These are phyloP conservation scores for Zosterops hypoxanthus DNA, from an alignment of 2,113 vertebrate species.

Conservation along the genomic window DNA sequence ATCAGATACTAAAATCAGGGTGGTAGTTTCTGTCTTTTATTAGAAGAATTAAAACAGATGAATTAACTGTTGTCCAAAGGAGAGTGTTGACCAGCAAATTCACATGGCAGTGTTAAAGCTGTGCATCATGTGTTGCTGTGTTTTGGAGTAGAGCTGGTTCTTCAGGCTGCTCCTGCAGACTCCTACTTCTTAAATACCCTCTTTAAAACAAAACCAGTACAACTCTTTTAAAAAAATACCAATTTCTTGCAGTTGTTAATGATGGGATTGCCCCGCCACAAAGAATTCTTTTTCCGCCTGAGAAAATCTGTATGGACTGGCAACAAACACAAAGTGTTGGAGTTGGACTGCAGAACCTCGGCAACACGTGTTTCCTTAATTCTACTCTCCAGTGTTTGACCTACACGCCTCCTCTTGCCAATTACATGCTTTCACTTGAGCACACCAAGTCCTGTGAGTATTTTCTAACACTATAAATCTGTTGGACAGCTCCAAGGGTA, in stretches of 20 bases:
- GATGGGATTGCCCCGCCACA: constrained; percentile 92
- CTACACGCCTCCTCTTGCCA: constrained; percentile 92
- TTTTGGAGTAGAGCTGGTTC: neutral
- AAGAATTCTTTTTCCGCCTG: constrained; percentile 90
- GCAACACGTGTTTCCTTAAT: constrained; percentile 97
- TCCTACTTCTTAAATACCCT: neutral
- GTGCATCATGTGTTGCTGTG: rapidly evolving
- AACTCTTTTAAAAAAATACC: neutral
- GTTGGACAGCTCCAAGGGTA: neutral
- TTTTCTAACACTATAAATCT: neutral
- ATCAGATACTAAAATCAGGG: neutral
- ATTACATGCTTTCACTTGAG: constrained; percentile 93
- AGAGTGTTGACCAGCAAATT: neutral
- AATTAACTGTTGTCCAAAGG: neutral
- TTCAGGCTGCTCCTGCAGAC: neutral
- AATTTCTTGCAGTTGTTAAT: constrained; percentile 71
- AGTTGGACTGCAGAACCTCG: constrained; percentile 94
- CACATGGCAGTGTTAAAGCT: neutral
- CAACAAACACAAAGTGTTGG: constrained; percentile 87
- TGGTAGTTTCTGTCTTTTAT: neutral
- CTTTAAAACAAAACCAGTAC: neutral
- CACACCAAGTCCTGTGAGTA: constrained; percentile 92
- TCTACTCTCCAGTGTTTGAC: constrained; percentile 94
- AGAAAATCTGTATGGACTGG: constrained; percentile 93
- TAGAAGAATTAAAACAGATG: neutral